Conservation (phyloP, 2,888 invertebrate genomes). For the Xanthia togata region DNA sequence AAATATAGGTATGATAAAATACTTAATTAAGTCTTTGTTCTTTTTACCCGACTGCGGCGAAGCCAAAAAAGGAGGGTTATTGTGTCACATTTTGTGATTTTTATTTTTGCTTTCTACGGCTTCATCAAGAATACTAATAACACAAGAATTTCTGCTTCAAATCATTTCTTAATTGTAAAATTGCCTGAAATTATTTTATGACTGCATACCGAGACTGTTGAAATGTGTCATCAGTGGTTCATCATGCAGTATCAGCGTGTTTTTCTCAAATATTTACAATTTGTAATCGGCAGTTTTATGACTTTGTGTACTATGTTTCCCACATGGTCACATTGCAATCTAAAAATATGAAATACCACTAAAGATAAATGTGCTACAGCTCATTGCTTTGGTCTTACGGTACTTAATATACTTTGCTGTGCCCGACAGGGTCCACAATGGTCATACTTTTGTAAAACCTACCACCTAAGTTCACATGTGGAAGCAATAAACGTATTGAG, state of each 20-base stretch:
- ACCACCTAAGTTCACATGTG: too few species aligned
- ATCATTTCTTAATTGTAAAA: neutral
- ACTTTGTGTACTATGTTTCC: neutral
- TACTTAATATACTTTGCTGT: neutral
- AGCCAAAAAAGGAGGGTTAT: too few species aligned
- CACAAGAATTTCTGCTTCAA: neutral
- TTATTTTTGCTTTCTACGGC: neutral
- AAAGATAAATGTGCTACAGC: neutral
- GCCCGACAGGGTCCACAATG: too few species aligned
- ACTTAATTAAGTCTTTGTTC: neutral
- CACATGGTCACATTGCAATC: neutral
- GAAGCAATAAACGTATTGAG: too few species aligned
- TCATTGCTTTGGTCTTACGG: neutral
- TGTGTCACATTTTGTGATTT: neutral
- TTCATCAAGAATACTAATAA: neutral
- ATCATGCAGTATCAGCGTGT: constrained; percentile 5
- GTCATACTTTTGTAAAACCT: too few species aligned
- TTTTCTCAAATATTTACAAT: constrained; percentile 3
- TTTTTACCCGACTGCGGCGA: neutral
- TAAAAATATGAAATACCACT: neutral
- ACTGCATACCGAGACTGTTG: neutral
- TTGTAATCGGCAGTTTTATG: neutral
- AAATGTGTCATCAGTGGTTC: neutral
- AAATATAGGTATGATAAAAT: neutral
- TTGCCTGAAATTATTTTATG: neutral